phyloP scores from a whole-genome alignment of 1,140 invertebrate species.

The Temnothorax curvispinosus region DNA sequence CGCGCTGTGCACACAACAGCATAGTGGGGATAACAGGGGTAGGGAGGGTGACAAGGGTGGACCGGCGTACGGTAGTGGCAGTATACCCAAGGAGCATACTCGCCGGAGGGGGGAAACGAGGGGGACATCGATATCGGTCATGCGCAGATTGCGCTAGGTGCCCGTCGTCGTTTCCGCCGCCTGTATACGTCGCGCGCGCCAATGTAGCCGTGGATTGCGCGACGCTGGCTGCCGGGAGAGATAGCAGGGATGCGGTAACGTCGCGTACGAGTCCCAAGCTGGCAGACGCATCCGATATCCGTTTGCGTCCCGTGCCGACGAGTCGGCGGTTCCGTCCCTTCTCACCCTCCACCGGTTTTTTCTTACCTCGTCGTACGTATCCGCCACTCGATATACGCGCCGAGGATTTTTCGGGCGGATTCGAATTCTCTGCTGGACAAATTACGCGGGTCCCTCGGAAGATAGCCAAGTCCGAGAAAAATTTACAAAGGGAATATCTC shows the following conservation, averaged over 20 bases:
- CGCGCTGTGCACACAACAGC: slow-evolving; percentile 40
- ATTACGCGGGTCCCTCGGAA: background rate
- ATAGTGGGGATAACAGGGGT: slow-evolving; percentile 51
- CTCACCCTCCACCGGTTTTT: background rate
- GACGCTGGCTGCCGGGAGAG: slow-evolving; percentile 45
- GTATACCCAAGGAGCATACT: slow-evolving; percentile 59
- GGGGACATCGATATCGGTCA: slow-evolving; percentile 75
- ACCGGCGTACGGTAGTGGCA: slow-evolving; percentile 61
- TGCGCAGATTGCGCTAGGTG: slow-evolving; percentile 66
- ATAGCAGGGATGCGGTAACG: slow-evolving; percentile 51
- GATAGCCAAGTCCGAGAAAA: background rate
- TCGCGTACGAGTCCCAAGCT: slow-evolving; percentile 46
- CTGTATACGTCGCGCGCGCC: slow-evolving; percentile 36
- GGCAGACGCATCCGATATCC: slow-evolving; percentile 3
- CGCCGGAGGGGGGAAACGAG: slow-evolving; percentile 25
- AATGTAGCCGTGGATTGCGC: slow-evolving; percentile 58
- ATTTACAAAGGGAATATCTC: background rate
- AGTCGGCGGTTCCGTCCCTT: background rate
- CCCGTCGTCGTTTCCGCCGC: slow-evolving; percentile 45
- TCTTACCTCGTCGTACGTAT: slow-evolving; percentile 4
- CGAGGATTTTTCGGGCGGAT: slow-evolving; percentile 1
- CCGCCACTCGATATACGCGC: background rate
- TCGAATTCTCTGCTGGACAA: slow-evolving; percentile 1
- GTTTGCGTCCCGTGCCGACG: background rate
- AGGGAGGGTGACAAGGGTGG: slow-evolving; percentile 2